Conservation (phyloP, 2,888 invertebrate species). For the Eurytoma adleriae region DNA sequence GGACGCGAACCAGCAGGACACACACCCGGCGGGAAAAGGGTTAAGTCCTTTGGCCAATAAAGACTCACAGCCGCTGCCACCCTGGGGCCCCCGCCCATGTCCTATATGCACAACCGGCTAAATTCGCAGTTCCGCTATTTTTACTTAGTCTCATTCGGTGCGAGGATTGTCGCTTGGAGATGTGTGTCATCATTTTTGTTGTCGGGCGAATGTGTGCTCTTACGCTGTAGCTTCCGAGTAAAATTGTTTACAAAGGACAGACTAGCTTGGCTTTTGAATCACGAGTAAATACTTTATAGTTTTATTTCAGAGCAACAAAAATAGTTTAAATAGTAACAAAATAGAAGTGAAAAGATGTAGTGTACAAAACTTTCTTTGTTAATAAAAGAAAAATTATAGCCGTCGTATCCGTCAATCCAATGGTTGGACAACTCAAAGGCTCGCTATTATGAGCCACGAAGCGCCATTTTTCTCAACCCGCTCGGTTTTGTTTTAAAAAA, state of each 20-base stretch:
- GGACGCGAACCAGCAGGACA: neutral
- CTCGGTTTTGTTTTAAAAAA: conserved; percentile 32
- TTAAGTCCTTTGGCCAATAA: conserved; percentile 72
- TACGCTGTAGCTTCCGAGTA: neutral
- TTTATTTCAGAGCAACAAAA: no score
- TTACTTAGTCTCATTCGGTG: no score
- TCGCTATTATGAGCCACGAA: conserved; percentile 56
- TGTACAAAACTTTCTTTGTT: no score
- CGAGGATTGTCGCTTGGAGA: conserved; percentile 27
- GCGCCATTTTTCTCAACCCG: conserved; percentile 66
- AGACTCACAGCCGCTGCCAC: conserved; percentile 54
- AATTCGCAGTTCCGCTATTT: no score
- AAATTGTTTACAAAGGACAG: no score
- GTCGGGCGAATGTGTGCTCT: conserved; percentile 29
- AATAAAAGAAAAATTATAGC: neutral
- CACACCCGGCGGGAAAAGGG: conserved; percentile 63
- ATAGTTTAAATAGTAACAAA: no score
- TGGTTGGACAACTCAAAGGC: conserved; percentile 72
- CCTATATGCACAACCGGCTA: conserved; percentile 10
- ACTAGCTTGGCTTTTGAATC: no score
- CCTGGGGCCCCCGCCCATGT: conserved; percentile 9
- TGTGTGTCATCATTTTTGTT: conserved; percentile 7
- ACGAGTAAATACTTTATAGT: no score
- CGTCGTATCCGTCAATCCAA: conserved; percentile 67
- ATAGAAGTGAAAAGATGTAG: no score